Evolutionary conservation across 1,140 invertebrate species (phyloP).

Genomic region (Philaenus spumarius): DNA sequence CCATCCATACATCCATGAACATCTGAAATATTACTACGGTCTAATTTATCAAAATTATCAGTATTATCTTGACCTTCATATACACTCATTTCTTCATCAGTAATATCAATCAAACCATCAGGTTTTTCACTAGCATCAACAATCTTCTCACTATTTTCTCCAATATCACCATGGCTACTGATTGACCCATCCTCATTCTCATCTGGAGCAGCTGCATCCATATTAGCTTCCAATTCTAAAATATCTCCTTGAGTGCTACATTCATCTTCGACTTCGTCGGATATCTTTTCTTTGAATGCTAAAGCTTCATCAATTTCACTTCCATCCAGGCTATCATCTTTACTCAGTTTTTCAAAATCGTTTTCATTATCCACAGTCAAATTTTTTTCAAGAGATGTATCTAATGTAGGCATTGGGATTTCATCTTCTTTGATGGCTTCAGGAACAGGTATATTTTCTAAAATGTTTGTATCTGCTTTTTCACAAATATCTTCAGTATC

Average conservation of each 20-base stretch:
- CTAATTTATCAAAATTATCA: slow-evolving; percentile 14
- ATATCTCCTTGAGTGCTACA: slow-evolving; percentile 22
- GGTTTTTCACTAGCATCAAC: slow-evolving; percentile 22
- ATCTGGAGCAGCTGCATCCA: slow-evolving; percentile 8
- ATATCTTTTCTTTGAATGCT: slow-evolving; percentile 22
- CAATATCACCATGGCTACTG: not conserved
- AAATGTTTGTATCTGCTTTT: not conserved
- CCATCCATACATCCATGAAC: too few relatives aligned
- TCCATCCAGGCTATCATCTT: slow-evolving; percentile 30
- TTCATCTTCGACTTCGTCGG: slow-evolving; percentile 19
- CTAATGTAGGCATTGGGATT: slow-evolving; percentile 2
- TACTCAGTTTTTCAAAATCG: slow-evolving; percentile 19
- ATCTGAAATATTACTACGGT: not conserved
- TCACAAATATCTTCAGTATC: slow-evolving; percentile 1
- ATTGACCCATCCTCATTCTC: not conserved
- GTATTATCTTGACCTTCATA: slow-evolving; percentile 20
- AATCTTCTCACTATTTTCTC: slow-evolving; percentile 8
- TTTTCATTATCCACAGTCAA: slow-evolving; percentile 27
- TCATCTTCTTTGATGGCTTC: not conserved
- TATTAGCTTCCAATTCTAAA: slow-evolving; percentile 21
- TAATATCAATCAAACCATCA: slow-evolving; percentile 29
- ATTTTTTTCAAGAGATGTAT: slow-evolving; percentile 16
- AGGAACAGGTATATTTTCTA: slow-evolving; percentile 10
- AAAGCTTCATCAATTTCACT: slow-evolving; percentile 35
- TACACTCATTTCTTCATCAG: slow-evolving; percentile 29